phyloP scores from a whole-genome alignment of 1,140 invertebrate species.

The Ceratitis capitata region DNA sequence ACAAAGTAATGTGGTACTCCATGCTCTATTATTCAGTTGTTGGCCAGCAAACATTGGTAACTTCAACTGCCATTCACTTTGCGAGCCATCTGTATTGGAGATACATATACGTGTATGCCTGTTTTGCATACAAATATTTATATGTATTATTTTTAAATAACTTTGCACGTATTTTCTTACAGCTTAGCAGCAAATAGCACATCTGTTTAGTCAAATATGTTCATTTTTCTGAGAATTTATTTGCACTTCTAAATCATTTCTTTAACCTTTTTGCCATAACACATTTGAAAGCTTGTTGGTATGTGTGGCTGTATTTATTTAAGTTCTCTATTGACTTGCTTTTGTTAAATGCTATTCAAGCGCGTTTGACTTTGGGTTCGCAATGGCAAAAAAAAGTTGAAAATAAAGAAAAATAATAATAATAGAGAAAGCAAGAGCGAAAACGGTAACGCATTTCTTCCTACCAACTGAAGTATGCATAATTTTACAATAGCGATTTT shows the following conservation, averaged over 20 bases:
- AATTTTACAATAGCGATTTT: slow-evolving; percentile 21
- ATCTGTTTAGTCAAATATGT: neutral
- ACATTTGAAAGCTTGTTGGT: neutral
- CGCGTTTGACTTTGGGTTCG: too few relatives aligned
- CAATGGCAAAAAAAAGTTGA: neutral
- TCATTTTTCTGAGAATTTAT: neutral
- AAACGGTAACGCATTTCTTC: too few relatives aligned
- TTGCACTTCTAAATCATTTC: neutral
- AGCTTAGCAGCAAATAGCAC: neutral
- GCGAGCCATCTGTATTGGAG: too few relatives aligned
- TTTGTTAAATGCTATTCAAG: neutral
- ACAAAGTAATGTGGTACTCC: too few relatives aligned
- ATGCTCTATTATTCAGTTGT: slow-evolving; percentile 4
- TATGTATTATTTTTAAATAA: neutral
- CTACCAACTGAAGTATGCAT: slow-evolving; percentile 15
- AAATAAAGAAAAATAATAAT: neutral
- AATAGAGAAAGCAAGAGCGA: neutral
- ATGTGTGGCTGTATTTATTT: neutral
- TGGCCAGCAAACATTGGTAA: slow-evolving; percentile 10
- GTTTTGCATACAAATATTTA: slow-evolving; percentile 19
- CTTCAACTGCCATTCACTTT: neutral
- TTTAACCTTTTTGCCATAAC: neutral
- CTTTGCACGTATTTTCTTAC: neutral
- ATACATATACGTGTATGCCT: neutral
- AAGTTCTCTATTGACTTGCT: neutral